Percentiles rank a stretch among this genome's conserved stretches.
phyloP scores from a whole-genome alignment of 2,888 invertebrate species.

The Rhynchonema sp. region DNA sequence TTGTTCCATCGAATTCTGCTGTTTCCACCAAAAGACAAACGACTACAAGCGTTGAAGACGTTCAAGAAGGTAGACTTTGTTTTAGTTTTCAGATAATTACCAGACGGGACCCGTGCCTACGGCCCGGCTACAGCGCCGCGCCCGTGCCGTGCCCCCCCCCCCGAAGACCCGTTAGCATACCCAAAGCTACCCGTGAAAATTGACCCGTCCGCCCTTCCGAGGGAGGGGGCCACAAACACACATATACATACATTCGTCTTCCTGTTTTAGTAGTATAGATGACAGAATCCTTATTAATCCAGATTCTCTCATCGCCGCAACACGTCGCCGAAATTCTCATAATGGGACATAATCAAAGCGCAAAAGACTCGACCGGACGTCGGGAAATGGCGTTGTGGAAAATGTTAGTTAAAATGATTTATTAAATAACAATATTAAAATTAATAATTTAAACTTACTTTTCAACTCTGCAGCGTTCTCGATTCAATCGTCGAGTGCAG shows the following conservation, averaged over 20 bases:
- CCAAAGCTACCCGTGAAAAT: no score
- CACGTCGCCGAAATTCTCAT: background rate
- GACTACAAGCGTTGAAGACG: slow-evolving; percentile 63
- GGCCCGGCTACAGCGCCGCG: no score
- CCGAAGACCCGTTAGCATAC: no score
- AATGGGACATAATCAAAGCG: background rate
- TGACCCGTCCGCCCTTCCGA: no score
- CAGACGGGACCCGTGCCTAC: no score
- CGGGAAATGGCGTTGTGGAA: slow-evolving; percentile 38
- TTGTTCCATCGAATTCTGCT: slow-evolving; percentile 76
- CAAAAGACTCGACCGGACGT: background rate
- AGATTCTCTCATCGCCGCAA: background rate
- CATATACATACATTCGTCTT: no score
- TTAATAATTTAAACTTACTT: no score
- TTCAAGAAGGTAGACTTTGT: slow-evolving; percentile 44
- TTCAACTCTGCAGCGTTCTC: no score
- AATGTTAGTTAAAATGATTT: background rate
- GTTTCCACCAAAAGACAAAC: slow-evolving; percentile 61
- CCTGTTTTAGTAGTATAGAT: no score
- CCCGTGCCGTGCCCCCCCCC: no score
- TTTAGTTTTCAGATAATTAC: background rate
- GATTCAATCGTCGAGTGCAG: slow-evolving; percentile 4
- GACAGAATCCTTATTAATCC: no score
- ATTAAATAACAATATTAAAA: background rate
- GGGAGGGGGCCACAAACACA: no score